phyloP scores from a whole-genome alignment of 2,113 vertebrate species.

The Athene cunicularia region DNA sequence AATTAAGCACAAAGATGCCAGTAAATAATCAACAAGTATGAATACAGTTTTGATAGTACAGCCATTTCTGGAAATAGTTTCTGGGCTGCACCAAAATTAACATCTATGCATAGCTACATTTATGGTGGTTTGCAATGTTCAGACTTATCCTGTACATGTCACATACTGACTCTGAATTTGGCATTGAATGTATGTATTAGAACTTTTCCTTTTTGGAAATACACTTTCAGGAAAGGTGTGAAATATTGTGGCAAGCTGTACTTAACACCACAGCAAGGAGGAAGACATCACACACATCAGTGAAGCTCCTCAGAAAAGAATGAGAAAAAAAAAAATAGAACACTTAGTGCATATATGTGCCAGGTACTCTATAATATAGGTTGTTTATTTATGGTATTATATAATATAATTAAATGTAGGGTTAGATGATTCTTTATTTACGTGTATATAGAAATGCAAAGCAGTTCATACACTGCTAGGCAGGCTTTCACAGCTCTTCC shows the following conservation, averaged over 20 bases:
- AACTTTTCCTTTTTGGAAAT: not conserved
- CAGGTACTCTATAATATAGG: not conserved
- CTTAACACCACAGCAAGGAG: not conserved
- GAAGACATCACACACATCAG: not conserved
- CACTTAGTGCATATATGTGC: not conserved
- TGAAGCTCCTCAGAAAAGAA: not conserved
- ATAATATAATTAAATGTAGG: not conserved
- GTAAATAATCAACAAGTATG: not conserved
- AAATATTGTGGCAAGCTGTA: not conserved
- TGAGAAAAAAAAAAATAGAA: not conserved
- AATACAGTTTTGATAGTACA: not conserved
- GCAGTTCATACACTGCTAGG: not conserved
- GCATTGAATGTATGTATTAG: not conserved
- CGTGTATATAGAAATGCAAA: not conserved
- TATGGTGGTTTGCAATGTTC: not conserved
- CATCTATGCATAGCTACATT: not conserved
- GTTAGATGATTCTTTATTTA: not conserved
- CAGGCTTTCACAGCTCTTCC: not conserved
- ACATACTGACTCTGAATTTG: not conserved
- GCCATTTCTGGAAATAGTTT: not conserved
- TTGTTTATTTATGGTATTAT: not conserved
- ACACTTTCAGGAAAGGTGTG: not conserved
- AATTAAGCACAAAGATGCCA: not conserved
- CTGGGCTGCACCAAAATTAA: not conserved
- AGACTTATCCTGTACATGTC: not conserved